Evolutionary conservation across 2,113 vertebrate species (phyloP), one percentile per base, ranked within the genome.

Genomic region (Motacilla tschutschensis): DNA sequence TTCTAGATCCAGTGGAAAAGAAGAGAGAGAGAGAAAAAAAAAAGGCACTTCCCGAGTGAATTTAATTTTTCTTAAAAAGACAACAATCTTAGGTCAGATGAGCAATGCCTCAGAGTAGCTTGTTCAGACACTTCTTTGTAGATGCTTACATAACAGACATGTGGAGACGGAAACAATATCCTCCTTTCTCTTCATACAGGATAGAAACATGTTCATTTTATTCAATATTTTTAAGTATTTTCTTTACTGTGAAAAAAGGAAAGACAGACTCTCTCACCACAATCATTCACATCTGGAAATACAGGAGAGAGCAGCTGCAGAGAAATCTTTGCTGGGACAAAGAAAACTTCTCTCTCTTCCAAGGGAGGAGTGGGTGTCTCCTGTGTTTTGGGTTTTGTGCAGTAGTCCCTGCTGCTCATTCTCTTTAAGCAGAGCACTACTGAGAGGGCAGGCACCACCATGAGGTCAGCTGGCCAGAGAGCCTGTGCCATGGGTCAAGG

Each of bases 401-500:
- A 47, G 0, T 16, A 36, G 17, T 21, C 14, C 3, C 9, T 11
- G 14, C 13, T 67, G 14, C 65, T 64, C 2, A 33, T 71, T 63
- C n/a, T 43, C 21, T 71, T 53, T 67, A n/a, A 64, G 5, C 18
- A 63, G 41, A 9, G 3, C 25, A 6, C 12, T 59, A 25, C 48
- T 69, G 38, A 36, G 35, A 66, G 17, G 28, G 33, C 40, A 76
- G 51, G 28, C 25, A 57, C 20, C 29, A 20, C 33, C 31, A 14
- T 3, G 20, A 28, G 12, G 9, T 17, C 3, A 1, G 6, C 33
- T 57, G 65, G 17, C 33, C 74, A 50, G 28, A 57, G 50, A 8
- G 53, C 48, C 28, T 66, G 50, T 40, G 48, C 17, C 0, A 0
- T 16, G 22, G 31, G 17, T 41, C 46, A 53, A 29, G 50, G 17